Base-by-base conservation (phyloP, 1,140 invertebrate species). In the Homarus americanus region DNA sequence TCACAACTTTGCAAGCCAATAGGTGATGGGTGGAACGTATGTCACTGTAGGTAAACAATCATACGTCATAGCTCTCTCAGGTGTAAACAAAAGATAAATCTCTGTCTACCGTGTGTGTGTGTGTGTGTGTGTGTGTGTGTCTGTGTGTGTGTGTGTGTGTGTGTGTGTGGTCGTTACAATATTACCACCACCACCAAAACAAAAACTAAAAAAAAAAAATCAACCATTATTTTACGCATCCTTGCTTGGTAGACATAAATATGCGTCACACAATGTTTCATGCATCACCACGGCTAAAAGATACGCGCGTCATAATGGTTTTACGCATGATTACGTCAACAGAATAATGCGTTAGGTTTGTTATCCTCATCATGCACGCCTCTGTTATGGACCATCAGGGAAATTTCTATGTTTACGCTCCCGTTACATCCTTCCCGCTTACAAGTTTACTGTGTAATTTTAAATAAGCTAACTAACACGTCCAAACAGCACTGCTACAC, bases 111-210 rank as follows among this genome's bases (percentile, higher is more conserved):
- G 28, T 38, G 73, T 78, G 20, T 78, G 75, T 44, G 38, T 41
- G 75, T 44, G 75, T 78, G 75, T 44, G 38, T 78, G 38, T 44
- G 40, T 41, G 38, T 38, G 40, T 78, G 38, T 41, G 38, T 41
- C 20, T 44, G 73, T 38, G 34, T 76, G 73, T 36, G 34, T 36
- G 73, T 75, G 73, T 75, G 32, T 36, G 28, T 2, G 9, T 9
- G 32, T 10, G 9, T 36, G 73, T 75, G 9, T 36, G 32, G 10
- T 3, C 53, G 17, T 58, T 9, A 10, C 44, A 10, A 49, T 2
- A 2, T 9, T 2, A 9, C 44, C 17, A 17, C 44, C 9, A 10
- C 9, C 17, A 49, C 44, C 9, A n/a, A n/a, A n/a, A n/a, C n/a
- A n/a, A n/a, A n/a, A n/a, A n/a, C n/a, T n/a, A 49, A 49, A 58